A percentile compares a stretch with the other conserved stretches of the same genome.
Conservation (phyloP, 2,797 vertebrate species). For the Florisuga fusca region DNA sequence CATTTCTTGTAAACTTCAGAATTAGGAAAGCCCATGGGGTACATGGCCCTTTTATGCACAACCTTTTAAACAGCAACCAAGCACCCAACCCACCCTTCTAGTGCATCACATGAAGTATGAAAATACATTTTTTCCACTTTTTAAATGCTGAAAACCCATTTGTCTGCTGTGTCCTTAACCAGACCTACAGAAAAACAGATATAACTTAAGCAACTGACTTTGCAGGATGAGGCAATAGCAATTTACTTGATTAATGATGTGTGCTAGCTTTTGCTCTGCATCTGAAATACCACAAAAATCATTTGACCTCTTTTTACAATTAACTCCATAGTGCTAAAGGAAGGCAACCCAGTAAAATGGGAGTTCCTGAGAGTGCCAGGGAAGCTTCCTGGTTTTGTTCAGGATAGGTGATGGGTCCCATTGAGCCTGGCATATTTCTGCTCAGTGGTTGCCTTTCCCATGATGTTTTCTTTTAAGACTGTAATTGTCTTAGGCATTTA, state of each 20-base stretch:
- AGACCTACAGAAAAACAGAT: constrained; percentile 31
- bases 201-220: constrained; percentile 43
- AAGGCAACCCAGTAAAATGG: background rate
- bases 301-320: constrained; percentile 27
- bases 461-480: background rate
- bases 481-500: background rate
- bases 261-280: constrained; percentile 10
- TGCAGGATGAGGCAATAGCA: constrained; percentile 26
- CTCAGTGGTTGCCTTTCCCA: background rate
- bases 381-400: background rate
- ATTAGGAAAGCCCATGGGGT: background rate
- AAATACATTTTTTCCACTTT: background rate
- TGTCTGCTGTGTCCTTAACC: constrained; percentile 27
- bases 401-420: background rate
- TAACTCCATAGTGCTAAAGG: background rate
- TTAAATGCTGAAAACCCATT: constrained; percentile 30
- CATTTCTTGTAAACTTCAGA: background rate
- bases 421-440: background rate
- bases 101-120: background rate
- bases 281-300: constrained; percentile 34
- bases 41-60: background rate
- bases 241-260: constrained; percentile 53
- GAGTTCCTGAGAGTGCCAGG: background rate
- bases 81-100: background rate
- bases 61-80: constrained; percentile 43